phyloP scores from a whole-genome alignment of 92 coral and sea anemone species.

The Actinostola sp. region DNA sequence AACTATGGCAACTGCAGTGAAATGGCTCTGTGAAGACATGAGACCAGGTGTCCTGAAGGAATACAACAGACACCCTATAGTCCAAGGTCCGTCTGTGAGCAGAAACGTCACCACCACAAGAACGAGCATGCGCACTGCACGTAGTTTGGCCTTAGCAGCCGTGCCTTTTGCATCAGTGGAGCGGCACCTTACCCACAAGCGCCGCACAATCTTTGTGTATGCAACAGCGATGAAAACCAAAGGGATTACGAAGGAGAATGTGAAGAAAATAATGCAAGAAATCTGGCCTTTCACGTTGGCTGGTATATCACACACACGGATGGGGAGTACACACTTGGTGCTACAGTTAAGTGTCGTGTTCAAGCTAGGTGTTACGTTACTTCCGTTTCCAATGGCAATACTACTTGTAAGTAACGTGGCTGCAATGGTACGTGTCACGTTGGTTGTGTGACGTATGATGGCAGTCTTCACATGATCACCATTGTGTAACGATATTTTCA shows the following conservation, averaged over 20 bases:
- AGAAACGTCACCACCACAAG: slow-evolving; percentile 37
- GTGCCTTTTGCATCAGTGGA: slow-evolving; percentile 27
- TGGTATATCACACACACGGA: slow-evolving; percentile 39
- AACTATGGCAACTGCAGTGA: slow-evolving; percentile 24
- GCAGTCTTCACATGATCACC: not conserved
- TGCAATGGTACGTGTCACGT: not conserved
- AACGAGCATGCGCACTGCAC: slow-evolving; percentile 59
- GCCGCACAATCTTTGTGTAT: slow-evolving; percentile 35
- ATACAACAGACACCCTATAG: slow-evolving; percentile 25
- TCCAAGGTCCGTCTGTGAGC: slow-evolving; percentile 46
- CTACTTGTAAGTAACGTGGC: not conserved
- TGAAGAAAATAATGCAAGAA: slow-evolving; percentile 19
- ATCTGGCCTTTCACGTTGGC: slow-evolving; percentile 27
- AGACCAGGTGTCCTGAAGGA: slow-evolving; percentile 19
- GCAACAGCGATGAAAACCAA: slow-evolving; percentile 27
- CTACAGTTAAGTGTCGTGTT: slow-evolving; percentile 5
- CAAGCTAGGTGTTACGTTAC: slow-evolving; percentile 23
- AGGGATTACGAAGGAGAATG: slow-evolving; percentile 25
- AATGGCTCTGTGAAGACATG: slow-evolving; percentile 15
- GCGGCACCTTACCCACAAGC: slow-evolving; percentile 39
- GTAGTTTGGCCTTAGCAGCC: slow-evolving; percentile 44
- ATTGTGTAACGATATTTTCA: not conserved
- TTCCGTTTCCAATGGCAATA: not conserved
- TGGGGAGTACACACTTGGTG: slow-evolving; percentile 33
- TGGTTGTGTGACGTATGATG: not conserved